These are phyloP conservation scores for Drosophila yakuba DNA, from an alignment of 1,140 invertebrate species.

Conservation along the genomic window DNA sequence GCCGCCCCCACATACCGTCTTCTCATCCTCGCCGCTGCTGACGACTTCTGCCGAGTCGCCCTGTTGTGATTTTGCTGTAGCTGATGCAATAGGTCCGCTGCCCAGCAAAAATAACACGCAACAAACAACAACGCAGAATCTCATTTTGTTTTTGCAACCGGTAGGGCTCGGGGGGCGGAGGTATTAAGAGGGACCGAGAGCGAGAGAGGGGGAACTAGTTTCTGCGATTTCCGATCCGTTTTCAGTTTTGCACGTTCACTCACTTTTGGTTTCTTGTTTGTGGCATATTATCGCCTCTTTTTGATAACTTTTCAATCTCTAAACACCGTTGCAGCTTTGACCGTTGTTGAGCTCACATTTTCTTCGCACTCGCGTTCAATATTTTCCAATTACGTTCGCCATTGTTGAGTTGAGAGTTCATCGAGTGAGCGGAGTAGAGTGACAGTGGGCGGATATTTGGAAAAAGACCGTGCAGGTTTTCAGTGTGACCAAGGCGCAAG, in stretches of 20 bases:
- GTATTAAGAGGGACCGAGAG: slow-evolving; percentile 23
- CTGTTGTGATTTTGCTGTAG: slow-evolving; percentile 41
- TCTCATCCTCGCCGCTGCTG: slow-evolving; percentile 61
- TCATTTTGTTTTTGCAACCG: slow-evolving; percentile 66
- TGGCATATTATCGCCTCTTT: slow-evolving; percentile 58
- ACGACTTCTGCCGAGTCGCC: slow-evolving; percentile 77
- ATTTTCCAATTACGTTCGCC: slow-evolving; percentile 35
- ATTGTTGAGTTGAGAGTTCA: slow-evolving; percentile 54
- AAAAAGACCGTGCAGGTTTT: neutral
- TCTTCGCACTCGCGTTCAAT: slow-evolving; percentile 45
- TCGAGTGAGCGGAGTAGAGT: slow-evolving; percentile 7
- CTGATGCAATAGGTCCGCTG: slow-evolving; percentile 79
- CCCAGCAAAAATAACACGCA: slow-evolving; percentile 73
- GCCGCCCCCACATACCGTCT: slow-evolving; percentile 42
- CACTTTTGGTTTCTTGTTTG: slow-evolving; percentile 35
- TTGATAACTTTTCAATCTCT: slow-evolving; percentile 13
- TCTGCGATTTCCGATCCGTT: slow-evolving; percentile 37
- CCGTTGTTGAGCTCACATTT: slow-evolving; percentile 27
- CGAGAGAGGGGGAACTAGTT: slow-evolving; percentile 24
- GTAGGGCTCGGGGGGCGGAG: slow-evolving; percentile 23
- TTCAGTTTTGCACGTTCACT: slow-evolving; percentile 43
- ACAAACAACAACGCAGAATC: slow-evolving; percentile 60
- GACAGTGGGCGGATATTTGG: neutral
- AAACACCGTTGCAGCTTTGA: slow-evolving; percentile 23
- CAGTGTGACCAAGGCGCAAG: neutral